Conservation (phyloP, 2,113 vertebrate genomes). For the Morone saxatilis region DNA sequence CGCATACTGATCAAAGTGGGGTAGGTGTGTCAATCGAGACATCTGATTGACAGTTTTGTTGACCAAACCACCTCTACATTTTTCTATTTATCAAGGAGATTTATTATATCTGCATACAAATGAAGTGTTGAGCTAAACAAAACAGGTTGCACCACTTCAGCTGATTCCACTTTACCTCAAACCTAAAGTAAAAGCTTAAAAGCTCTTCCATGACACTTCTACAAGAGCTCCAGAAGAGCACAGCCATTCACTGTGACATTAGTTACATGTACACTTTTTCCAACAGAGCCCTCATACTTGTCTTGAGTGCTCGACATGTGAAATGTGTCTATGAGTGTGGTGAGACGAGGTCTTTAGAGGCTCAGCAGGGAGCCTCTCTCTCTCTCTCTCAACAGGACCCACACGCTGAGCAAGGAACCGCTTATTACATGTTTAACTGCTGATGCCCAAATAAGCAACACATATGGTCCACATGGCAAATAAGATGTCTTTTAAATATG, state of each 20-base stretch:
- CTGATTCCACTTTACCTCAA: conserved; percentile 1
- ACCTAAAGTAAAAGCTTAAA: background rate
- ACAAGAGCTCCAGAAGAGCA: background rate
- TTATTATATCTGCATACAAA: conserved; percentile 2
- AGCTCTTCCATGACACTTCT: conserved; percentile 6
- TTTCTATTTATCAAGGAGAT: conserved; percentile 22
- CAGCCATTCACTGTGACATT: conserved; percentile 2
- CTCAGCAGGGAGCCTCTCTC: conserved; percentile 56
- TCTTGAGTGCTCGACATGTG: conserved; percentile 36
- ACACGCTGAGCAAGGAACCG: conserved; percentile 65
- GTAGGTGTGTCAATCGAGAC: conserved; percentile 5
- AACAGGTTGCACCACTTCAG: conserved; percentile 11
- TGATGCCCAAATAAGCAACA: conserved; percentile 71
- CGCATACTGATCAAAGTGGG: conserved; percentile 35
- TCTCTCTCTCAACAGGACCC: conserved; percentile 53
- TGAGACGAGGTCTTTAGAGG: conserved; percentile 66
- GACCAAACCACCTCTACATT: conserved; percentile 17
- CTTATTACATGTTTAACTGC: conserved; percentile 79
- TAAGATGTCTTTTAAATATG: conserved; percentile 70
- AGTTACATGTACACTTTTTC: conserved; percentile 33
- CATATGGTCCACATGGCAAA: conserved; percentile 65
- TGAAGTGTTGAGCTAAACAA: conserved; percentile 5
- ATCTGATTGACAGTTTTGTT: conserved; percentile 19
- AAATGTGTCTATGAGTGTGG: conserved; percentile 57
- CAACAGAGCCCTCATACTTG: conserved; percentile 15